A percentile compares a stretch with the other conserved stretches of the same genome.
phyloP scores from a whole-genome alignment of 2,113 vertebrate genomes.

The Hepsetus odoe region DNA sequence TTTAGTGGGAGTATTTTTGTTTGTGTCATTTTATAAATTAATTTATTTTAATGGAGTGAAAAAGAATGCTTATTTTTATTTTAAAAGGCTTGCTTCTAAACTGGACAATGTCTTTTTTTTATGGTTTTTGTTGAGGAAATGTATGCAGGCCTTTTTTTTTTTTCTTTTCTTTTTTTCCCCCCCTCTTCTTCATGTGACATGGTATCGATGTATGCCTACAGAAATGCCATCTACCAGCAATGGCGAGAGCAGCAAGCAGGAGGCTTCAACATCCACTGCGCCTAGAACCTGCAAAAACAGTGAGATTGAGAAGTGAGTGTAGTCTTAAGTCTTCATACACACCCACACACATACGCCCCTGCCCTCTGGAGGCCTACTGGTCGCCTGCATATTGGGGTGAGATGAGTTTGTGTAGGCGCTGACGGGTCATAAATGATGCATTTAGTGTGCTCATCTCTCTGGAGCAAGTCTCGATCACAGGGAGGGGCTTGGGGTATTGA shows the following conservation, averaged over 20 bases:
- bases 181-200: neutral
- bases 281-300: slow-evolving; percentile 99
- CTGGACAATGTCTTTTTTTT: neutral
- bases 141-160: too few species aligned
- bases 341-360: slow-evolving; percentile 3
- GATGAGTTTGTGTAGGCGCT: slow-evolving; percentile 61
- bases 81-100: too few species aligned
- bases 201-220: slow-evolving; percentile 54
- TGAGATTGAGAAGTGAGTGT: slow-evolving; percentile 95
- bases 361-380: neutral
- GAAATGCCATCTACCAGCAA: slow-evolving; percentile 99
- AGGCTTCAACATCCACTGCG: slow-evolving; percentile 76
- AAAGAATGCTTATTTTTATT: too few species aligned
- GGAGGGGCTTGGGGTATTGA: slow-evolving; percentile 62
- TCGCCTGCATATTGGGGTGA: slow-evolving; percentile 44
- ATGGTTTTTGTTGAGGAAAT: too few species aligned
- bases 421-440: slow-evolving; percentile 67
- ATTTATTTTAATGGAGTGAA: too few species aligned
- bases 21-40: too few species aligned
- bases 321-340: neutral
- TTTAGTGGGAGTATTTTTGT: too few species aligned
- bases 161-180: too few species aligned
- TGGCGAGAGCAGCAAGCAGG: slow-evolving; percentile 93
- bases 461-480: slow-evolving; percentile 55
- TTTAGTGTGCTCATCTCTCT: slow-evolving; percentile 59